Base-by-base conservation (phyloP, 2,888 invertebrate species). In the Oasisia sp. region DNA sequence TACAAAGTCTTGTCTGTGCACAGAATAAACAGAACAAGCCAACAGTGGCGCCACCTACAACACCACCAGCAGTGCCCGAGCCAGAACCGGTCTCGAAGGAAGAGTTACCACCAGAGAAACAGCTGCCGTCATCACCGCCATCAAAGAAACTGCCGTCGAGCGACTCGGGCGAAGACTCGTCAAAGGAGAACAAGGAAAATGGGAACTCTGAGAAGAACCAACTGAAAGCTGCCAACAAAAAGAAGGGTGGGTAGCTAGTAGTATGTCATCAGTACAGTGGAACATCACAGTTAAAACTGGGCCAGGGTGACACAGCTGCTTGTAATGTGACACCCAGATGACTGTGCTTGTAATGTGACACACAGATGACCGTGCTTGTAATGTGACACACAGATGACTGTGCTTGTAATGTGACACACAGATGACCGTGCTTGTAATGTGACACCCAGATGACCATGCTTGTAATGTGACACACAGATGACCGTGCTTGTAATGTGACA, bases 151-250 rank as follows among this genome's bases (percentile, higher is more conserved):
- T 91, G 32, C 50, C 92, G n/a, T 91, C 92, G 91, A 91, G 93
- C 32, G 94, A 94, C 91, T 94, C 93, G 0, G 94, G 94, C 11
- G 94, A 94, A 32, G 96, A 96, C 93, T 96, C 97, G 92, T 96
- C 97, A 93, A 97, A 97, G 95, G 97, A 97, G 93, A 96, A 96
- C 93, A 95, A 95, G 93, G 96, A 96, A 74, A 92, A 93, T 3
- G 56, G 91, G 12, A 92, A 89, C 38, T 74, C 56, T 3, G 92
- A 92, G 14, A 92, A 93, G 74, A 74, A 74, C 74, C 74, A 74
- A 74, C 74, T 89, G 50, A 90, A 45, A 38, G 91, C 91, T 19
- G 38, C 91, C 50, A 93, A 93, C 50, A 93, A 93, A 50, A 93
- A 93, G 91, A 94, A 93, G 92, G 93, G 94, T 94, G 89, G 44